These are phyloP conservation scores for Itoplectis maculator DNA, from an alignment of 2,888 invertebrate genomes.

Conservation along the genomic window DNA sequence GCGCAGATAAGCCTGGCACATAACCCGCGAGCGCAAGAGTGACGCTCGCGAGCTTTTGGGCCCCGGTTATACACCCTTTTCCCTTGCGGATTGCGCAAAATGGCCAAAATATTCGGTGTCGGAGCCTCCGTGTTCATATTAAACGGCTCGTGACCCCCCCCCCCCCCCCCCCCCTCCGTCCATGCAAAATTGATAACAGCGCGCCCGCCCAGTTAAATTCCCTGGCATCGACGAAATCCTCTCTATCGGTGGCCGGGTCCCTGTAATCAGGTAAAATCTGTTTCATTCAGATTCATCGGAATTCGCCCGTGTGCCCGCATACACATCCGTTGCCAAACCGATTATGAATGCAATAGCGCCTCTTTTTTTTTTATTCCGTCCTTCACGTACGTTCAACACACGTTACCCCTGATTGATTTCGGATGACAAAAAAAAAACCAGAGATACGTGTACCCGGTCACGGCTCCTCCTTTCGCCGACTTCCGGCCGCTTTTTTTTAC, in stretches of 20 bases:
- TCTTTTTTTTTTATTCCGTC: conserved; percentile 26
- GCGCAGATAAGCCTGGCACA: conserved; percentile 63
- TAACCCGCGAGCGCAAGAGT: conserved; percentile 34
- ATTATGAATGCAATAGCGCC: conserved; percentile 36
- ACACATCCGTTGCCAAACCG: conserved; percentile 29
- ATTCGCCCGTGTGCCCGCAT: conserved; percentile 36
- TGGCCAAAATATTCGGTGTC: conserved; percentile 54
- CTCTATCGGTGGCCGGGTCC: conserved; percentile 28
- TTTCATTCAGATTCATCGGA: conserved; percentile 61
- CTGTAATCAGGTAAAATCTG: conserved; percentile 64
- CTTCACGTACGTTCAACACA: conserved; percentile 33
- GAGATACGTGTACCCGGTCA: background rate
- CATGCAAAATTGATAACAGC: conserved; percentile 70
- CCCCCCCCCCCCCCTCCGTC: background rate
- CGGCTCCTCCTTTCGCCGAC: background rate
- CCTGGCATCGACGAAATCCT: conserved; percentile 14
- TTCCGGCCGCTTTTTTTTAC: background rate
- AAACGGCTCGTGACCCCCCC: conserved; percentile 48
- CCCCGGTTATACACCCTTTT: conserved; percentile 35
- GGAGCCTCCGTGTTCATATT: conserved; percentile 45
- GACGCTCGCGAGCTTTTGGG: conserved; percentile 7
- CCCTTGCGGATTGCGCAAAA: conserved; percentile 47
- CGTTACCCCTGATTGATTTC: conserved; percentile 45
- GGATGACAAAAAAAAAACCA: conserved; percentile 8
- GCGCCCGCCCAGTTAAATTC: conserved; percentile 59